Evolutionary conservation across 2,113 vertebrate genomes (phyloP).

Genomic region (Cyanoderma ruficeps): DNA sequence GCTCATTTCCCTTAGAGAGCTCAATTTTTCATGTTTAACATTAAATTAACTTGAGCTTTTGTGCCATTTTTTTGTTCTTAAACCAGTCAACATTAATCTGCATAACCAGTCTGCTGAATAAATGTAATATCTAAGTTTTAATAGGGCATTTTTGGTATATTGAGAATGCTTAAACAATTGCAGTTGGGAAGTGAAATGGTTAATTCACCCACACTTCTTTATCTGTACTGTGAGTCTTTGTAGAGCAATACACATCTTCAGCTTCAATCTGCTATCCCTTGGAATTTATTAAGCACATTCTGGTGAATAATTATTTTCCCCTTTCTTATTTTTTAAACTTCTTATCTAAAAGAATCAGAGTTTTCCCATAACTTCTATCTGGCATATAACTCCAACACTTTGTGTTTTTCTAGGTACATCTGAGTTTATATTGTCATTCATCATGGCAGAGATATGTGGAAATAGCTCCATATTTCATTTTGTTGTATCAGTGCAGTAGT

Average conservation of each 20-base stretch:
- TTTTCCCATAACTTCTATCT: background rate
- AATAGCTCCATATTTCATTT: conserved; percentile 52
- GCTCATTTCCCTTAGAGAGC: background rate
- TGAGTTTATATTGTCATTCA: background rate
- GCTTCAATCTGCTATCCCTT: background rate
- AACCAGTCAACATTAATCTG: background rate
- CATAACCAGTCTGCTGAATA: background rate
- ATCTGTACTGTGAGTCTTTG: background rate
- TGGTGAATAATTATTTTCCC: background rate
- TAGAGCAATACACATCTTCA: background rate
- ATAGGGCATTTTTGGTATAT: background rate
- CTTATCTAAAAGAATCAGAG: background rate
- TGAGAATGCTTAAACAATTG: background rate
- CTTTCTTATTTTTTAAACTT: background rate
- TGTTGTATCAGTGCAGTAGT: conserved; percentile 17
- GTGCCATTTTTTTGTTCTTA: background rate
- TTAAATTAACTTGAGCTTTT: conserved; percentile 11
- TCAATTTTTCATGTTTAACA: conserved; percentile 35
- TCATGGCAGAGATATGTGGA: conserved; percentile 22
- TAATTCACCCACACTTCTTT: background rate
- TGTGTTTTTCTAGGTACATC: conserved; percentile 19
- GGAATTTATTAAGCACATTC: background rate
- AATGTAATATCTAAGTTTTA: background rate
- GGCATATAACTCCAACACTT: background rate
- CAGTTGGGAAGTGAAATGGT: background rate